These are phyloP conservation scores for Drosophila histrio DNA, from an alignment of 2,888 invertebrate species.

Conservation along the genomic window DNA sequence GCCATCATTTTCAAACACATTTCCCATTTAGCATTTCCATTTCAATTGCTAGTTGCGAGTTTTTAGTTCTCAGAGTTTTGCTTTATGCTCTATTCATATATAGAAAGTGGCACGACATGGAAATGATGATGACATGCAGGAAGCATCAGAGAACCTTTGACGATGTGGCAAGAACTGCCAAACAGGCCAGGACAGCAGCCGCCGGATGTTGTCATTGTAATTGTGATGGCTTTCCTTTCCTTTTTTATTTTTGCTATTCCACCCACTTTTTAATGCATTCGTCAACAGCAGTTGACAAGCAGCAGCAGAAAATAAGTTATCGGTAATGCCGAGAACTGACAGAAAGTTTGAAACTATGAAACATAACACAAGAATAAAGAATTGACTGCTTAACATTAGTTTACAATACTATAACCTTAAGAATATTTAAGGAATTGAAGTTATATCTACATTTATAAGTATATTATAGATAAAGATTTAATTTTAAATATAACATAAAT, in stretches of 20 bases:
- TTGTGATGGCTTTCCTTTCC: slow-evolving; percentile 28
- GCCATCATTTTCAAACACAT: slow-evolving; percentile 55
- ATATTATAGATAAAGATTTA: too few species aligned
- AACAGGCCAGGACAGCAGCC: slow-evolving; percentile 13
- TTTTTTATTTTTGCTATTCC: too few species aligned
- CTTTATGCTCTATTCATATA: slow-evolving; percentile 55
- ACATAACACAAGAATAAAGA: too few species aligned
- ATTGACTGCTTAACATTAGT: too few species aligned
- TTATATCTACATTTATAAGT: too few species aligned
- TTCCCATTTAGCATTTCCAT: slow-evolving; percentile 40
- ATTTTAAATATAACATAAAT: too few species aligned
- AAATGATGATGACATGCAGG: slow-evolving; percentile 47
- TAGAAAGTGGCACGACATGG: slow-evolving; percentile 68
- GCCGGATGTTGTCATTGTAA: slow-evolving; percentile 56
- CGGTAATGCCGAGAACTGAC: neutral
- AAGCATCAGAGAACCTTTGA: slow-evolving; percentile 29
- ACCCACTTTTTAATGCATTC: neutral
- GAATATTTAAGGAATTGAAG: too few species aligned
- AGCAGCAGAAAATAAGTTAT: neutral
- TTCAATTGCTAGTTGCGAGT: slow-evolving; percentile 55
- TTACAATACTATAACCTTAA: too few species aligned
- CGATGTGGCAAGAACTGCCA: slow-evolving; percentile 2
- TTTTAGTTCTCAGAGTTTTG: slow-evolving; percentile 35
- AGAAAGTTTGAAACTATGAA: too few species aligned
- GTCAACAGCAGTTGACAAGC: neutral